Conservation (phyloP, 2,797 vertebrate species). For the Cheirogaleus major region DNA sequence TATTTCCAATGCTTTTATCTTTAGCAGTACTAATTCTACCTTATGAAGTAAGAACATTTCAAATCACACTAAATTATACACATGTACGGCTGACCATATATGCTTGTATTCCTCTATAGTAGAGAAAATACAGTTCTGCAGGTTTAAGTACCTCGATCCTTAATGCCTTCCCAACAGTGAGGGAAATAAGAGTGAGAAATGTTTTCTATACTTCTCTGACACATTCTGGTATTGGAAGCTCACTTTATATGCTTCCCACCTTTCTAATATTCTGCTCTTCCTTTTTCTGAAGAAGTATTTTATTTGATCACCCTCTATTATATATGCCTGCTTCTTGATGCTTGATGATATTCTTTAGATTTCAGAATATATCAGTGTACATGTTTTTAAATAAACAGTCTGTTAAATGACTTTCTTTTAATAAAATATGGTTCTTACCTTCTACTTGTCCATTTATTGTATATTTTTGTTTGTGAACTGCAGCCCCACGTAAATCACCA, state of each 20-base stretch:
- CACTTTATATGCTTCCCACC: neutral
- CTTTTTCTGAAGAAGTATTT: neutral
- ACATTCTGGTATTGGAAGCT: neutral
- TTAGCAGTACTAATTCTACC: neutral
- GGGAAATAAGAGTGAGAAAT: neutral
- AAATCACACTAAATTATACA: neutral
- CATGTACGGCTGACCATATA: neutral
- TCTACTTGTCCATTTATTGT: no score
- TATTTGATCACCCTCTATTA: neutral
- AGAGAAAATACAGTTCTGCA: neutral
- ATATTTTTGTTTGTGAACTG: neutral
- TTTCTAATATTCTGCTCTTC: neutral
- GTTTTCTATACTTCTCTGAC: neutral
- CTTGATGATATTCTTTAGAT: neutral
- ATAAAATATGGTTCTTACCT: neutral
- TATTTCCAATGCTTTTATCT: neutral
- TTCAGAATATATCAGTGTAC: neutral
- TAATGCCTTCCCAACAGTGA: neutral
- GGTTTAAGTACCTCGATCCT: no score
- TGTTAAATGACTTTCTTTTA: neutral
- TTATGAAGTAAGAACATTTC: neutral
- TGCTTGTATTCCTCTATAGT: neutral
- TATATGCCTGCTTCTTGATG: neutral
- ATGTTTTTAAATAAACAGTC: neutral
- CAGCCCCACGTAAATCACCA: neutral